Evolutionary conservation across 2,888 invertebrate genomes (phyloP).

Genomic region (Apomyelois bistriatella): DNA sequence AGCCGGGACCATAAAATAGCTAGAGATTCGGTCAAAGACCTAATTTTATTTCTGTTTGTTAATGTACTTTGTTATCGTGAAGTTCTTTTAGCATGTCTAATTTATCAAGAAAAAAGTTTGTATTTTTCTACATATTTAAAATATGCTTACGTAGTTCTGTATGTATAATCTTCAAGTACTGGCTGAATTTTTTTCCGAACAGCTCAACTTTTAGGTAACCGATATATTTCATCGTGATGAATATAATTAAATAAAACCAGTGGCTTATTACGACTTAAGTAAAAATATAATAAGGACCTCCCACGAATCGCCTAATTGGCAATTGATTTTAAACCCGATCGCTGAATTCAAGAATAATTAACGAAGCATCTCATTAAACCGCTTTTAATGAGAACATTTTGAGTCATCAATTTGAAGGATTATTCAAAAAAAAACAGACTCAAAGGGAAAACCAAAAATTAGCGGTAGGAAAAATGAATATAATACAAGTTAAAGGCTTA

Average conservation of each 20-base stretch:
- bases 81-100: background rate
- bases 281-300: too few species aligned
- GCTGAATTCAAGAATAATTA: constrained; percentile 22
- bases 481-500: constrained; percentile 68
- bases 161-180: too few species aligned
- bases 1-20: constrained; percentile 1
- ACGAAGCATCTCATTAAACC: constrained; percentile 23
- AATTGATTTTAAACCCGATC: constrained; percentile 21
- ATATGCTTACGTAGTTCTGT: too few species aligned
- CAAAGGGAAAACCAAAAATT: constrained; percentile 42
- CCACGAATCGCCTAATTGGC: constrained; percentile 18
- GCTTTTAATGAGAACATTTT: constrained; percentile 19
- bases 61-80: background rate
- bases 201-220: too few species aligned
- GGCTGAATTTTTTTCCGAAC: too few species aligned
- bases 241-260: too few species aligned
- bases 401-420: constrained; percentile 21
- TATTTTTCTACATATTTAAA: too few species aligned
- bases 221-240: too few species aligned
- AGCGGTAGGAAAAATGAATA: constrained; percentile 54
- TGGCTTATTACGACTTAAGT: background rate
- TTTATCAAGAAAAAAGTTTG: too few species aligned
- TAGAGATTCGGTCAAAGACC: background rate
- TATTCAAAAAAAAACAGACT: constrained; percentile 24
- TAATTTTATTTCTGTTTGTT: background rate